Evolutionary conservation across 2,797 vertebrate genomes (phyloP).

Genomic region (Aythya fuligula): DNA sequence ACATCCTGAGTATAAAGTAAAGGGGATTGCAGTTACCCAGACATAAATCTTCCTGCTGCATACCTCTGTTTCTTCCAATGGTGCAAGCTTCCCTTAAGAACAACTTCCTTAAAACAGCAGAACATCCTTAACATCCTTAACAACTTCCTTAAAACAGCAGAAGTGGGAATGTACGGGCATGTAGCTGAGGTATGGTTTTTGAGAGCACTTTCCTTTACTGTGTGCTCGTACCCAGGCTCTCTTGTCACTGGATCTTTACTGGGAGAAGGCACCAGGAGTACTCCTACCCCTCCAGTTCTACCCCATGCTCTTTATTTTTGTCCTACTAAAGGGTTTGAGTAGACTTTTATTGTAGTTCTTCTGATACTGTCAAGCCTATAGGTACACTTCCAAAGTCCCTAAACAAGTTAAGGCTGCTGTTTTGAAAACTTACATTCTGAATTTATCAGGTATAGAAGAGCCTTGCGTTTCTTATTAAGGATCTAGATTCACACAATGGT

Average conservation of each 20-base stretch:
- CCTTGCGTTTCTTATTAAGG: not conserved
- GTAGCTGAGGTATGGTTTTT: not conserved
- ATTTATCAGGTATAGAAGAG: not conserved
- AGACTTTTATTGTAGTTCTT: not conserved
- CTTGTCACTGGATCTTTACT: not conserved
- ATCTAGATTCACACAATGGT: not conserved
- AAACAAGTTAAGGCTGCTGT: not conserved
- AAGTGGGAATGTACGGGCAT: not conserved
- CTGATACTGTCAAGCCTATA: not conserved
- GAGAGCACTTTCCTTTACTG: not conserved
- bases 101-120: not conserved
- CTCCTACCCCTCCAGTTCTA: not conserved
- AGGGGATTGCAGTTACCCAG: no score
- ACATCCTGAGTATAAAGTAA: not conserved
- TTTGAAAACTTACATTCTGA: not conserved
- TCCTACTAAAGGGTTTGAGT: not conserved
- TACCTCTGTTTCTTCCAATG: not conserved
- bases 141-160: not conserved
- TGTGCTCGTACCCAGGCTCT: not conserved
- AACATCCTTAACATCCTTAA: no score
- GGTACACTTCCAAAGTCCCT: not conserved
- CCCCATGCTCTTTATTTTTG: not conserved
- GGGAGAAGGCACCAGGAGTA: not conserved
- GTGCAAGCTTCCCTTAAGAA: not conserved
- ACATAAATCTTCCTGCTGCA: no score